Evolutionary conservation across 2,888 invertebrate species (phyloP).

Genomic region (Bimastos eiseni): DNA sequence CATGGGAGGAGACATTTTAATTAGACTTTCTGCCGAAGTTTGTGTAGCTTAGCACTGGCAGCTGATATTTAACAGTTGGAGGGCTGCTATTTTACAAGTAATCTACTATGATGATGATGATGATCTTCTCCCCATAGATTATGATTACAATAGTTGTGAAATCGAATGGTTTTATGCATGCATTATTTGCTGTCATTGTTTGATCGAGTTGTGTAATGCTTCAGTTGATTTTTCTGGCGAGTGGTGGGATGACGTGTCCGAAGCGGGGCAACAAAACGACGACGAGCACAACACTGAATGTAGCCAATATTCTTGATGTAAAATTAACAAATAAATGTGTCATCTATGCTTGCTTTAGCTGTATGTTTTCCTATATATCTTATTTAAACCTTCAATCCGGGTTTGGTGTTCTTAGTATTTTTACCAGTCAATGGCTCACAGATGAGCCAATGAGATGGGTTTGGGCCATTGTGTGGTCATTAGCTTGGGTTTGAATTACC

Average conservation of each 20-base stretch:
- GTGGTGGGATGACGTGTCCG: neutral
- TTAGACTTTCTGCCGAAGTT: slow-evolving; percentile 6
- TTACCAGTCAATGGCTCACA: neutral
- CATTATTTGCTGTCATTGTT: slow-evolving; percentile 4
- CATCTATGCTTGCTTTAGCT: slow-evolving; percentile 28
- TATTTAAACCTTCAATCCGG: neutral
- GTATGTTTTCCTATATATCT: slow-evolving; percentile 28
- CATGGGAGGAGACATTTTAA: neutral
- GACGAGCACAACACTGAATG: neutral
- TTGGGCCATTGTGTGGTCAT: too few species aligned
- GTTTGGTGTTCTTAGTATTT: neutral
- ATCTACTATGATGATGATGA: neutral
- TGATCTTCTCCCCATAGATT: slow-evolving; percentile 1
- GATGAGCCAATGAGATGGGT: neutral
- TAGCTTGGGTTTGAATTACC: too few species aligned
- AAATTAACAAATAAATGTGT: slow-evolving; percentile 24
- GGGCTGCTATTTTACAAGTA: neutral
- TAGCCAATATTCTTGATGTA: slow-evolving; percentile 9
- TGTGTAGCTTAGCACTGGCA: slow-evolving; percentile 6
- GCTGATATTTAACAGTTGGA: slow-evolving; percentile 9
- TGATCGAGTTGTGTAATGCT: slow-evolving; percentile 13
- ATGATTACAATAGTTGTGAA: slow-evolving; percentile 13
- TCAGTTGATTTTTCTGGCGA: slow-evolving; percentile 1
- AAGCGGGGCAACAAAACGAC: neutral
- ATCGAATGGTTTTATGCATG: slow-evolving; percentile 1